These are phyloP conservation scores for Sinhomidia bicolor DNA, from an alignment of 2,888 invertebrate genomes.

Conservation along the genomic window DNA sequence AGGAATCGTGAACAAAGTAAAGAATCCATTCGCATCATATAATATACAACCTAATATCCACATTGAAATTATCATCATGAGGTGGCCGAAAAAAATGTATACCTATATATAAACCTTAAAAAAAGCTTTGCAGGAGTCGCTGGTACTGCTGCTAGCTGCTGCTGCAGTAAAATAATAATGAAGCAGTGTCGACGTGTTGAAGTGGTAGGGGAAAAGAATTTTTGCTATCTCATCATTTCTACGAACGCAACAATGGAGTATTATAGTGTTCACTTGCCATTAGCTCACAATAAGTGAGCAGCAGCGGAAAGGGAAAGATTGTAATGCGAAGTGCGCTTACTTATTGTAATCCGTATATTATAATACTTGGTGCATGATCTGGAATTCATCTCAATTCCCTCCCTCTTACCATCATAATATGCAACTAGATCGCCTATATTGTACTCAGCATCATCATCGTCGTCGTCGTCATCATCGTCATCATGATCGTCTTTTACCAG, in stretches of 20 bases:
- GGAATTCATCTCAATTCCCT: slow-evolving; percentile 70
- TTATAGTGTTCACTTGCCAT: slow-evolving; percentile 47
- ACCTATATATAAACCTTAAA: too few species aligned
- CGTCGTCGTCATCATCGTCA: background rate
- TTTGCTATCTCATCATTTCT: slow-evolving; percentile 72
- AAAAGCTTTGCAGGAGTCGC: slow-evolving; percentile 49
- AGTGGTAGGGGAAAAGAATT: slow-evolving; percentile 41
- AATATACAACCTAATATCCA: slow-evolving; percentile 19
- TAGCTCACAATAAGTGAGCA: slow-evolving; percentile 28
- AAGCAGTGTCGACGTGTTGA: slow-evolving; percentile 63
- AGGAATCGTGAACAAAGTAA: slow-evolving; percentile 56
- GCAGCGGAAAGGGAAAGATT: slow-evolving; percentile 52
- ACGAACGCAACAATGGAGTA: slow-evolving; percentile 67
- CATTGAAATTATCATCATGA: slow-evolving; percentile 61
- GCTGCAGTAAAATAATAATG: slow-evolving; percentile 40
- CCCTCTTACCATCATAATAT: background rate
- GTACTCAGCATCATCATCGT: background rate
- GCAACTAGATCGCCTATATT: slow-evolving; percentile 27
- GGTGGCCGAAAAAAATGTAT: slow-evolving; percentile 65
- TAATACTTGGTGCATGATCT: slow-evolving; percentile 69
- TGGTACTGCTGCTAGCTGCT: too few species aligned
- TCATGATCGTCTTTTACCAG: too few species aligned
- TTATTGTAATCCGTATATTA: slow-evolving; percentile 53
- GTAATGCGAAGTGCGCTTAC: slow-evolving; percentile 40
- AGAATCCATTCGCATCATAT: slow-evolving; percentile 52